Evolutionary conservation across 2,888 invertebrate genomes (phyloP).

Genomic region (Metellina segmentata): DNA sequence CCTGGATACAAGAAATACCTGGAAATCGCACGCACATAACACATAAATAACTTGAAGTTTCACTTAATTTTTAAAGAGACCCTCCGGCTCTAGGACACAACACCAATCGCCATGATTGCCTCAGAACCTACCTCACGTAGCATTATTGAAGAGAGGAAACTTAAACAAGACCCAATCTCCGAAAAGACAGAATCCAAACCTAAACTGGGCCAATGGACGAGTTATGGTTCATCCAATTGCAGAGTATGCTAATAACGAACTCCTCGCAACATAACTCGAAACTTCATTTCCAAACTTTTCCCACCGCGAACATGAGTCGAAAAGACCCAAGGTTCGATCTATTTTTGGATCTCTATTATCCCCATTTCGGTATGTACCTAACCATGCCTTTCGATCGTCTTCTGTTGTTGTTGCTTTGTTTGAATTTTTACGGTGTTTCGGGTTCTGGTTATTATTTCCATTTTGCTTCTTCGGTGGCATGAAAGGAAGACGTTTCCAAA

Average conservation of each 20-base stretch:
- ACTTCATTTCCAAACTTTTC: background rate
- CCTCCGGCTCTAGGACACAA: constrained; percentile 13
- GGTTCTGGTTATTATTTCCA: constrained; percentile 5
- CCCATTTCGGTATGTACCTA: constrained; percentile 7
- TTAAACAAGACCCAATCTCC: background rate
- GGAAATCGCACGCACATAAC: background rate
- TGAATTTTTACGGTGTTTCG: constrained; percentile 3
- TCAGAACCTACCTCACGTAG: background rate
- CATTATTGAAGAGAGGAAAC: background rate
- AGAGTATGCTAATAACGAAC: constrained; percentile 5
- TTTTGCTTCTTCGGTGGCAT: background rate
- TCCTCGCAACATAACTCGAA: background rate
- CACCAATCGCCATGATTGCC: background rate
- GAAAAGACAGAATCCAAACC: background rate
- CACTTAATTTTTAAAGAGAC: background rate
- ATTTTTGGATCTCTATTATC: constrained; percentile 15
- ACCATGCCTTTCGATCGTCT: background rate
- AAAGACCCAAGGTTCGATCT: background rate
- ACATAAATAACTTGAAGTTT: background rate
- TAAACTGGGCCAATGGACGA: constrained; percentile 41
- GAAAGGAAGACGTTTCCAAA: constrained; percentile 15
- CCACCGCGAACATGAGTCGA: background rate
- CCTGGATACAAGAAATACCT: background rate
- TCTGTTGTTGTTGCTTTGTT: background rate
- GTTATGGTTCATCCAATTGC: constrained; percentile 19